These are phyloP conservation scores for Megalopta genalis DNA, from an alignment of 1,140 invertebrate species.

Conservation along the genomic window DNA sequence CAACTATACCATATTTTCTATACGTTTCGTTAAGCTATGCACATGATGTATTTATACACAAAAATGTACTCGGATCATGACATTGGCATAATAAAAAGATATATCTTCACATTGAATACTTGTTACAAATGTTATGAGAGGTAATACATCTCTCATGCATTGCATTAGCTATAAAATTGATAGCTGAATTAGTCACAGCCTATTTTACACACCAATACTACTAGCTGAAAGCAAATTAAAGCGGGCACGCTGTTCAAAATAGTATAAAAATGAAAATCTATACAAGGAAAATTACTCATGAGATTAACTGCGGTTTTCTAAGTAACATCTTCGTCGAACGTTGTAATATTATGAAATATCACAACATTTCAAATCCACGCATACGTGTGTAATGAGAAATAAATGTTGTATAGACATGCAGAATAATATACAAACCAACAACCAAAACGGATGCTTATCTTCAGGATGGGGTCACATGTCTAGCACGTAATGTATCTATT, in stretches of 20 bases:
- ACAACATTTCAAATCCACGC: background rate
- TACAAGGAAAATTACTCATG: background rate
- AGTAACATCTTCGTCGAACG: too few relatives aligned
- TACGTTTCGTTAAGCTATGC: too few relatives aligned
- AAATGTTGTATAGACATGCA: background rate
- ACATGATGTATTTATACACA: too few relatives aligned
- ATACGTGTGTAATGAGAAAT: background rate
- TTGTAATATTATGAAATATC: background rate
- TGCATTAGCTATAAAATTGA: background rate
- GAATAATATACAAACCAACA: slow-evolving; percentile 10
- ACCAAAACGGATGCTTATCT: slow-evolving; percentile 1
- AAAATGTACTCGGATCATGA: too few relatives aligned
- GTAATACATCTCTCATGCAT: background rate
- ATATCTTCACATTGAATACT: too few relatives aligned
- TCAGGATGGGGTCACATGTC: slow-evolving; percentile 30
- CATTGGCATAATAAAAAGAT: too few relatives aligned
- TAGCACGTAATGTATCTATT: slow-evolving; percentile 11
- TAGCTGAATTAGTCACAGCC: slow-evolving; percentile 19
- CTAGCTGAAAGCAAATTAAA: slow-evolving; percentile 16
- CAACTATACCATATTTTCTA: background rate
- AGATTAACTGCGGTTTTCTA: background rate
- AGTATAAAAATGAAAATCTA: background rate
- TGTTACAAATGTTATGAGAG: background rate
- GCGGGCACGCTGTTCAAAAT: slow-evolving; percentile 6
- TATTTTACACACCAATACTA: background rate